Evolutionary conservation across 2,888 invertebrate species (phyloP).

Genomic region (Sabatieria punctata): DNA sequence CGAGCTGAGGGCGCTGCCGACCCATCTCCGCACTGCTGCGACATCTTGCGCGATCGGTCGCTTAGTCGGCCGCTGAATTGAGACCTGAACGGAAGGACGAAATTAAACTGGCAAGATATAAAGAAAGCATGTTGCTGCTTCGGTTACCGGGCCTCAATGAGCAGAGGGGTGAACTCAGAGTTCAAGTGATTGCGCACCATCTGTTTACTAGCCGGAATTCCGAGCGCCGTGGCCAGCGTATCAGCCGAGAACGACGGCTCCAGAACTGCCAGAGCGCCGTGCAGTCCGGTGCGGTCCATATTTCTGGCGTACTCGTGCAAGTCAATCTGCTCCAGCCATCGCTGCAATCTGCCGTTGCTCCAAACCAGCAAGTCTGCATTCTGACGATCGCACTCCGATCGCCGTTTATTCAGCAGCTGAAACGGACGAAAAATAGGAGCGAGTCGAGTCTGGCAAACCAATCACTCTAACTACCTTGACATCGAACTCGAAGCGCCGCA

Average conservation of each 20-base stretch:
- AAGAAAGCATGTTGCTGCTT: no score
- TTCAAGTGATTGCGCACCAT: conserved; percentile 77
- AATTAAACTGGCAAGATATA: no score
- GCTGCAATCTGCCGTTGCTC: conserved; percentile 58
- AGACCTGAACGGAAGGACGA: no score
- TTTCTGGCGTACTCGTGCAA: conserved; percentile 56
- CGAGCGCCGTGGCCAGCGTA: conserved; percentile 70
- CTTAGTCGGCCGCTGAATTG: no score
- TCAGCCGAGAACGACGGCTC: conserved; percentile 86
- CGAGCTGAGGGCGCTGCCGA: background rate
- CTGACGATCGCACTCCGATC: conserved; percentile 68
- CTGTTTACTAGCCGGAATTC: conserved; percentile 76
- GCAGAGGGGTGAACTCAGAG: conserved; percentile 71
- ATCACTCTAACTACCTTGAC: conserved; percentile 28
- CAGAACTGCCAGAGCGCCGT: conserved; percentile 76
- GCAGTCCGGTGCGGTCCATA: conserved; percentile 78
- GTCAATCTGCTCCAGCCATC: conserved; percentile 3
- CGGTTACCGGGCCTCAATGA: conserved; percentile 74
- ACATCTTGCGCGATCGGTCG: no score
- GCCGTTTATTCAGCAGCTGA: conserved; percentile 58
- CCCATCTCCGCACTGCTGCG: background rate
- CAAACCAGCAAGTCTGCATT: conserved; percentile 82
- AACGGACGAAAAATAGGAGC: no score
- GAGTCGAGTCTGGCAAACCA: conserved; percentile 2
- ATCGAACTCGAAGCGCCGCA: conserved; percentile 78